phyloP scores from a whole-genome alignment of 2,888 invertebrate genomes.

The Drosophila anceps region DNA sequence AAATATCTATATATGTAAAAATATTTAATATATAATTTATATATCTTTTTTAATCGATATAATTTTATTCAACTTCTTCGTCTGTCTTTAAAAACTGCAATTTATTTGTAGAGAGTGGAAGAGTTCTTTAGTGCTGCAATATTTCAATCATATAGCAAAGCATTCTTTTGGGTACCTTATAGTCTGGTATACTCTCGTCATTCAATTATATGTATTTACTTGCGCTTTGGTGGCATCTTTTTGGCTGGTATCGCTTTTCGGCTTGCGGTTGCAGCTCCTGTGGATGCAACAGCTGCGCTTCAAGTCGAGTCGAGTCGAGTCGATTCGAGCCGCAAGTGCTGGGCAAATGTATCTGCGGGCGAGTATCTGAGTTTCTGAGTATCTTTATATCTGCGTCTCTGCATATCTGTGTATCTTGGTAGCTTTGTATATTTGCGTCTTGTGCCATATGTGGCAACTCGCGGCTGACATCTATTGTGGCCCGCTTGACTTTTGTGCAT shows the following conservation, averaged over 20 bases:
- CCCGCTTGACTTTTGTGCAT: conserved; percentile 73
- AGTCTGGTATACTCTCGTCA: background rate
- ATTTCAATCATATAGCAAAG: background rate
- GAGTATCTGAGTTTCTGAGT: conserved; percentile 6
- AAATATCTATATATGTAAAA: no score
- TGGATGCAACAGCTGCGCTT: conserved; percentile 48
- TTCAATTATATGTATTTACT: conserved; percentile 35
- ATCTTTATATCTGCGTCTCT: conserved; percentile 1
- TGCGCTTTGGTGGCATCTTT: conserved; percentile 26
- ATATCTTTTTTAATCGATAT: no score
- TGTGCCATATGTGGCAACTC: conserved; percentile 67
- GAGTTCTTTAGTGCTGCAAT: background rate
- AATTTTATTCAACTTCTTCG: background rate
- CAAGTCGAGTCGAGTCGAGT: conserved; percentile 31
- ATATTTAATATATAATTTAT: no score
- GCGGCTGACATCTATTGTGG: conserved; percentile 50
- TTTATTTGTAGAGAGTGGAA: background rate
- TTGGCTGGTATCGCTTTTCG: conserved; percentile 53
- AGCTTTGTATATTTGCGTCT: conserved; percentile 12
- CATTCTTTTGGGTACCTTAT: background rate
- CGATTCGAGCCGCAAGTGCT: conserved; percentile 55
- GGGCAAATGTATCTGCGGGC: conserved; percentile 41
- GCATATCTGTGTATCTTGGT: conserved; percentile 11
- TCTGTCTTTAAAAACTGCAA: background rate
- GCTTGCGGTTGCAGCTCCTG: conserved; percentile 45